phyloP scores from a whole-genome alignment of 2,797 vertebrate genomes.

The Phoebastria nigripes region DNA sequence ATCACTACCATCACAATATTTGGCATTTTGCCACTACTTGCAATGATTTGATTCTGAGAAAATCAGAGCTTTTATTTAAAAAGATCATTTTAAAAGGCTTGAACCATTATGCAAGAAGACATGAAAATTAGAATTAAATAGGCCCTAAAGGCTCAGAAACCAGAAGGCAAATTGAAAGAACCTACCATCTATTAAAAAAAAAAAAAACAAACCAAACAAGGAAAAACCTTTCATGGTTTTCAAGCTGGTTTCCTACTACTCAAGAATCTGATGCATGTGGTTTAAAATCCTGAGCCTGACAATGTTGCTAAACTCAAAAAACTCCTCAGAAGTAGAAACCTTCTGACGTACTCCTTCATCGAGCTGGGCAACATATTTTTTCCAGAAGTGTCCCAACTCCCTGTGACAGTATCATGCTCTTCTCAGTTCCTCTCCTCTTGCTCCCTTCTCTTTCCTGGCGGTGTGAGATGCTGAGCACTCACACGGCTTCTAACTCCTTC shows the following conservation, averaged over 20 bases:
- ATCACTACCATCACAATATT: background rate
- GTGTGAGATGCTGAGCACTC: fast-evolving
- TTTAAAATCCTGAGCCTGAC: background rate
- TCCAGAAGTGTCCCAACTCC: background rate
- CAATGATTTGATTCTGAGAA: background rate
- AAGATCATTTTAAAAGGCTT: background rate
- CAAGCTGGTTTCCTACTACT: background rate
- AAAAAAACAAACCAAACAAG: background rate
- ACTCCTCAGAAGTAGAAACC: background rate
- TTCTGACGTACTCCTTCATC: background rate
- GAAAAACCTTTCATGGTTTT: background rate
- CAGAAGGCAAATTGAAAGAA: background rate
- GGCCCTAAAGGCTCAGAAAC: background rate
- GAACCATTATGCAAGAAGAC: background rate
- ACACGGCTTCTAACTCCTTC: background rate
- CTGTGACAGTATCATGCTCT: background rate
- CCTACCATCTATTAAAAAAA: background rate
- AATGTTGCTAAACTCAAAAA: background rate
- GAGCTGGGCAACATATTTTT: background rate
- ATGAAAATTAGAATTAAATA: background rate
- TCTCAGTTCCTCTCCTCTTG: background rate
- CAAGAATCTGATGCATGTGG: background rate
- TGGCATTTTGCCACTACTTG: background rate
- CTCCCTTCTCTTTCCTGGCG: fast-evolving
- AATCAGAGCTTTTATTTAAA: background rate